Evolutionary conservation across 2,888 invertebrate genomes (phyloP).

Genomic region (Synergus itoensis): DNA sequence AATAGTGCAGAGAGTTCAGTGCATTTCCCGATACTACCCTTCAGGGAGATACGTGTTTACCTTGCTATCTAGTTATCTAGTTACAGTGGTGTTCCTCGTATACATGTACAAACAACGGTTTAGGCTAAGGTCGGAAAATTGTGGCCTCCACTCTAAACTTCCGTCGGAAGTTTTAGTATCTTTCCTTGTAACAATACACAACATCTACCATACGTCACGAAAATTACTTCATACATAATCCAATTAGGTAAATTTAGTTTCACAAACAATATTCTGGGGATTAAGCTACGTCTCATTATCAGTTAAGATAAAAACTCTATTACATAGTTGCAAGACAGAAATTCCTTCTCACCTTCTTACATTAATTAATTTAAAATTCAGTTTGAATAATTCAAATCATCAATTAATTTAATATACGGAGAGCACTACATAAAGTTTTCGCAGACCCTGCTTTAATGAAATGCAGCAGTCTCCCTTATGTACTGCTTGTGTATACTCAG

Average conservation of each 20-base stretch:
- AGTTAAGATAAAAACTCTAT: background rate
- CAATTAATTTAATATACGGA: too few relatives aligned
- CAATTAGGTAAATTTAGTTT: constrained; percentile 25
- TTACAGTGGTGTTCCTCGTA: constrained; percentile 2
- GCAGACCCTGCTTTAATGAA: too few relatives aligned
- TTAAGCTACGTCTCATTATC: background rate
- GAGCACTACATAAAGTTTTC: too few relatives aligned
- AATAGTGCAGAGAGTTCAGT: constrained; percentile 20
- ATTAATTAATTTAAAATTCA: too few relatives aligned
- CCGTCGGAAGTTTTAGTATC: background rate
- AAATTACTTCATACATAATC: constrained; percentile 16
- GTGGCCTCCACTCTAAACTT: background rate
- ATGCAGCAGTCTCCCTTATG: background rate
- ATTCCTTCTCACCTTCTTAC: too few relatives aligned
- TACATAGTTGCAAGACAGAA: too few relatives aligned
- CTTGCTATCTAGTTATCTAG: constrained; percentile 22
- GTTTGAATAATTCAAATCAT: too few relatives aligned
- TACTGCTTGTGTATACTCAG: too few relatives aligned
- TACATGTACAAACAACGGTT: constrained; percentile 10
- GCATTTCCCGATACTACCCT: constrained; percentile 32
- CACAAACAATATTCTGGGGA: background rate
- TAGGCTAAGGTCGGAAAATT: background rate
- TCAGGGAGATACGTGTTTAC: constrained; percentile 14
- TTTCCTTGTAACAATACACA: background rate
- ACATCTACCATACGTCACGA: background rate